Evolutionary conservation across 2,888 invertebrate genomes (phyloP).

Genomic region (Muscina levida): DNA sequence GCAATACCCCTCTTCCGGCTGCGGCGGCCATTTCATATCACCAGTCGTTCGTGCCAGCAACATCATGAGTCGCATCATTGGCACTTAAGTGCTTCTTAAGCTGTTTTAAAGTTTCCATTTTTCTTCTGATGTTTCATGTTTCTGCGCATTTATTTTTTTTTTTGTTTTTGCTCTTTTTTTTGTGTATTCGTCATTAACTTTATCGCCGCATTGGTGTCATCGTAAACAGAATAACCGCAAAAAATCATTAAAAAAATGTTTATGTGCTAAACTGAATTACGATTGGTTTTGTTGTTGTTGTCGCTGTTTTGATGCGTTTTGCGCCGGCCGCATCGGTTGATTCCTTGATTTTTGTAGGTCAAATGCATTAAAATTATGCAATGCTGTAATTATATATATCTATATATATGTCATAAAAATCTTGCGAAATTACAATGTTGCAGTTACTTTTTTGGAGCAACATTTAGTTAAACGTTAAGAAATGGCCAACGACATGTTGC

Average conservation of each 20-base stretch:
- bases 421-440: slow-evolving; percentile 4
- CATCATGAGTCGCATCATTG: slow-evolving; percentile 15
- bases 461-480: too few species aligned
- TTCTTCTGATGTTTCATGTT: not conserved
- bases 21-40: not conserved
- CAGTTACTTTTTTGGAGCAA: too few species aligned
- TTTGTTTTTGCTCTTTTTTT: not conserved
- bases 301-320: not conserved
- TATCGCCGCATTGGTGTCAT: slow-evolving; percentile 57
- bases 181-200: slow-evolving; percentile 50
- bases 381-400: not conserved
- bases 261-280: slow-evolving; percentile 57
- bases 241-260: slow-evolving; percentile 53
- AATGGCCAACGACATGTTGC: slow-evolving; percentile 35
- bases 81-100: slow-evolving; percentile 49
- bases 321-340: not conserved
- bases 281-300: slow-evolving; percentile 23
- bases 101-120: slow-evolving; percentile 26
- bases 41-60: not conserved
- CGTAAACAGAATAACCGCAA: slow-evolving; percentile 56
- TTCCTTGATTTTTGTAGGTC: slow-evolving; percentile 60
- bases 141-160: slow-evolving; percentile 38
- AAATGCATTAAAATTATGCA: slow-evolving; percentile 50
- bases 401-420: not conserved
- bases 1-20: not conserved